These are phyloP conservation scores for Dorcus parallelipipedus DNA, from an alignment of 2,888 invertebrate genomes.

Conservation along the genomic window DNA sequence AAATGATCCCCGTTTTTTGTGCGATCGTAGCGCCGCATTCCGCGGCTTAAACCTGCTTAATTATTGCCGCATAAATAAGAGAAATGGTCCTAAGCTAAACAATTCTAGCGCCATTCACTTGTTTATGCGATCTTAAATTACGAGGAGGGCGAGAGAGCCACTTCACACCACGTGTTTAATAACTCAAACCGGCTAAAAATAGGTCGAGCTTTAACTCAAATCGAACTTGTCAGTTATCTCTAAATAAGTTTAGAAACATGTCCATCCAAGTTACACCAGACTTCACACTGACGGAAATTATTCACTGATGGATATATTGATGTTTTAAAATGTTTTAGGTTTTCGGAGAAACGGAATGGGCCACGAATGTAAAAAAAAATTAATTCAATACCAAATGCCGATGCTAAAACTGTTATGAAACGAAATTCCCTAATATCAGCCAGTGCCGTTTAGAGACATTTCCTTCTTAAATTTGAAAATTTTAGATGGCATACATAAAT, in stretches of 20 bases:
- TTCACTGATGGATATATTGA: slow-evolving; percentile 6
- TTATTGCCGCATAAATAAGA: slow-evolving; percentile 20
- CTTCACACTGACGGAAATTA: slow-evolving; percentile 6
- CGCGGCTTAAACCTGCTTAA: slow-evolving; percentile 10
- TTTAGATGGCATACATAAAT: too few relatives aligned
- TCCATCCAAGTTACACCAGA: slow-evolving; percentile 20
- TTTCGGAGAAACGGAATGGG: too few relatives aligned
- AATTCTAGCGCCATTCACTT: slow-evolving; percentile 13
- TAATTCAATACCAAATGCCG: not conserved
- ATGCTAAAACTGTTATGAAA: not conserved
- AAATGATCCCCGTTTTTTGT: not conserved
- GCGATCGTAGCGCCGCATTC: not conserved
- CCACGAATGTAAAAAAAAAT: not conserved
- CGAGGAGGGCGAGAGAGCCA: slow-evolving; percentile 11
- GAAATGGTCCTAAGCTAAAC: slow-evolving; percentile 16
- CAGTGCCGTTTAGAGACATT: too few relatives aligned
- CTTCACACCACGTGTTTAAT: slow-evolving; percentile 28
- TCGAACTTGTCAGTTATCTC: slow-evolving; percentile 33
- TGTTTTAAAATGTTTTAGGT: not conserved
- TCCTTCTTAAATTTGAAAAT: too few relatives aligned
- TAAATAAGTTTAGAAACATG: slow-evolving; percentile 35
- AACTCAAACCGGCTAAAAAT: slow-evolving; percentile 25
- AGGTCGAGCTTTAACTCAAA: slow-evolving; percentile 28
- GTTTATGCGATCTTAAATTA: slow-evolving; percentile 19
- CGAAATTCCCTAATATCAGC: too few relatives aligned